phyloP scores from a whole-genome alignment of 2,113 vertebrate species.

The cattle (Bos taurus) region DNA sequence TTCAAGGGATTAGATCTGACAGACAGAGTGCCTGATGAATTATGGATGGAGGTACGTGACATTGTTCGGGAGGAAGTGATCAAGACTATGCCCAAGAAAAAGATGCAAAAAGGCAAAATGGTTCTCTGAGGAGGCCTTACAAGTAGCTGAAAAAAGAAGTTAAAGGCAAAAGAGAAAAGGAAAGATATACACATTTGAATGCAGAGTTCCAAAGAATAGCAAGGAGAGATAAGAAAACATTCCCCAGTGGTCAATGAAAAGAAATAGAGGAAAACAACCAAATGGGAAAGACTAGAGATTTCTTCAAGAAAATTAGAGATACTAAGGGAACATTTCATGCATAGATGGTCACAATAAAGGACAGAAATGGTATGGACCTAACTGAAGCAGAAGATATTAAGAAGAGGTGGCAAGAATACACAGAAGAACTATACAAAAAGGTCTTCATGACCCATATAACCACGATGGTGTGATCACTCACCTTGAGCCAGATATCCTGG shows the following conservation, averaged over 20 bases:
- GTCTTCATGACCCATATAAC: no score
- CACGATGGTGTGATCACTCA: no score
- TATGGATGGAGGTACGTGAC: fast-evolving
- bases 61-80: no score
- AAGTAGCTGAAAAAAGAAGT: background rate
- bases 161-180: background rate
- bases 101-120: background rate
- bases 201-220: background rate
- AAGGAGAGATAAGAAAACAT: background rate
- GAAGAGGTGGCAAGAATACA: background rate
- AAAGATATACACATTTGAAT: background rate
- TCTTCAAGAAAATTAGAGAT: background rate
- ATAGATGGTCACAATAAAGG: background rate
- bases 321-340: background rate
- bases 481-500: no score
- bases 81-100: background rate
- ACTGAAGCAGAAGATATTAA: background rate
- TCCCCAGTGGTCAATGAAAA: background rate
- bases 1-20: no score
- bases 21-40: no score
- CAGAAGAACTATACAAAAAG: background rate
- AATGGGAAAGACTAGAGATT: background rate
- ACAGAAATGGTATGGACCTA: background rate
- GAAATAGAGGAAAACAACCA: background rate
- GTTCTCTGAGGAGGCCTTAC: background rate